A percentile compares a stretch with the other conserved stretches of the same genome.
Evolutionary conservation across 2,113 vertebrate species (phyloP).

Genomic region (Echinops telfairi): DNA sequence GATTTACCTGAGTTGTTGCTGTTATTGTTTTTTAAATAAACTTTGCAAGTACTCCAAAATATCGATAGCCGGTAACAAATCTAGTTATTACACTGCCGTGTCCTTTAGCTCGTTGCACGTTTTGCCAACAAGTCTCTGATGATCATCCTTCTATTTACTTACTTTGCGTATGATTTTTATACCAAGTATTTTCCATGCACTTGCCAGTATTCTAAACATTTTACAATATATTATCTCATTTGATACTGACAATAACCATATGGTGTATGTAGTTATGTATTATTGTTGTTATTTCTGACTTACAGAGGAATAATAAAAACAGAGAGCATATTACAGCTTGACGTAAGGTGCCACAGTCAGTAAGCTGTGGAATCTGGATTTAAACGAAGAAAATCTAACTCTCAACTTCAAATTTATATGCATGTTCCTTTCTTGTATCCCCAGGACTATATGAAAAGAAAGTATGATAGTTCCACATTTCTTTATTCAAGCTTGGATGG

Average conservation of each 20-base stretch:
- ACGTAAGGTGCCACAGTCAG: neutral
- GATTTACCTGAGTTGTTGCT: too few relatives aligned
- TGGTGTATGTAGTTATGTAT: neutral
- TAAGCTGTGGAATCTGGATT: conserved; percentile 28
- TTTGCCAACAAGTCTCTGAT: conserved; percentile 11
- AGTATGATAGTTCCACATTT: neutral
- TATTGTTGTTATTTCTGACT: conserved; percentile 10
- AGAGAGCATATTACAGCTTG: too few relatives aligned
- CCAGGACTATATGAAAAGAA: neutral
- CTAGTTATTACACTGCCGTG: neutral
- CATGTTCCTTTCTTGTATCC: neutral
- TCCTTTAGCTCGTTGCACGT: neutral
- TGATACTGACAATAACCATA: neutral
- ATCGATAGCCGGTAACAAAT: neutral
- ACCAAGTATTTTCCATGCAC: neutral
- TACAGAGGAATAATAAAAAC: neutral
- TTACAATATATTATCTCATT: neutral
- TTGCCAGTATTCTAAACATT: neutral
- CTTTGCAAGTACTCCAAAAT: neutral
- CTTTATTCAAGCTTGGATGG: neutral
- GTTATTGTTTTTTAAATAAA: neutral
- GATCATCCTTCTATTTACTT: neutral
- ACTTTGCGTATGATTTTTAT: neutral
- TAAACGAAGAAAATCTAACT: conserved; percentile 34
- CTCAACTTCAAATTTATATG: neutral